Evolutionary conservation across 2,888 invertebrate genomes (phyloP).

Genomic region (Ormyrus nitidulus): DNA sequence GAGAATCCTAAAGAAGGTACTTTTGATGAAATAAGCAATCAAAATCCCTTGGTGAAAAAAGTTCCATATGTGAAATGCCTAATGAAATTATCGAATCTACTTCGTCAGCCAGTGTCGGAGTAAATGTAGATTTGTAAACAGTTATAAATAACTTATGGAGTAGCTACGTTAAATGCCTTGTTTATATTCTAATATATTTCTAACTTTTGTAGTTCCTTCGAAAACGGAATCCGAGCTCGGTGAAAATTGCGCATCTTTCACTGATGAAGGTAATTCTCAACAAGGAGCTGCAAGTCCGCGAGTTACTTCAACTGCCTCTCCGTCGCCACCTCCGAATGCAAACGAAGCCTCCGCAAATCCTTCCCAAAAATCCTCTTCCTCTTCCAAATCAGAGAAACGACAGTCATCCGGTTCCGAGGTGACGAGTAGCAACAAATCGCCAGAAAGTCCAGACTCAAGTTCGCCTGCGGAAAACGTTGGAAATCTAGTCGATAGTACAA

Average conservation of each 20-base stretch:
- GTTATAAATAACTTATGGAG: no score
- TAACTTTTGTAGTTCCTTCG: constrained; percentile 19
- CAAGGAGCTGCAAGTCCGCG: constrained; percentile 66
- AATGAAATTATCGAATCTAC: no score
- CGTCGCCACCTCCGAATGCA: constrained; percentile 64
- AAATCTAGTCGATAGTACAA: constrained; percentile 52
- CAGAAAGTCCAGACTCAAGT: constrained; percentile 69
- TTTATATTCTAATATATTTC: neutral
- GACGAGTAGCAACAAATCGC: constrained; percentile 64
- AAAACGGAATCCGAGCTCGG: constrained; percentile 39
- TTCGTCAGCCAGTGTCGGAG: no score
- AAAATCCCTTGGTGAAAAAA: neutral
- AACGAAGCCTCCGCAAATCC: constrained; percentile 40
- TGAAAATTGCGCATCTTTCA: constrained; percentile 48
- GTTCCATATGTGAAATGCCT: neutral
- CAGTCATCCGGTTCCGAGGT: constrained; percentile 58
- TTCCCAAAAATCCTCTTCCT: constrained; percentile 6
- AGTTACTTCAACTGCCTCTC: constrained; percentile 69
- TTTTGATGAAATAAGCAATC: neutral
- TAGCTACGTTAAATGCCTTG: no score
- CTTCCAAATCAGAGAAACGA: constrained; percentile 28
- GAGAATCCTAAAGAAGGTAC: constrained; percentile 47
- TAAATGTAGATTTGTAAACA: no score
- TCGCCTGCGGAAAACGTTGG: constrained; percentile 62
- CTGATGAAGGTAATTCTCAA: constrained; percentile 42